Evolutionary conservation across 1,140 invertebrate genomes (phyloP).

Genomic region (Helicoverpa armigera): DNA sequence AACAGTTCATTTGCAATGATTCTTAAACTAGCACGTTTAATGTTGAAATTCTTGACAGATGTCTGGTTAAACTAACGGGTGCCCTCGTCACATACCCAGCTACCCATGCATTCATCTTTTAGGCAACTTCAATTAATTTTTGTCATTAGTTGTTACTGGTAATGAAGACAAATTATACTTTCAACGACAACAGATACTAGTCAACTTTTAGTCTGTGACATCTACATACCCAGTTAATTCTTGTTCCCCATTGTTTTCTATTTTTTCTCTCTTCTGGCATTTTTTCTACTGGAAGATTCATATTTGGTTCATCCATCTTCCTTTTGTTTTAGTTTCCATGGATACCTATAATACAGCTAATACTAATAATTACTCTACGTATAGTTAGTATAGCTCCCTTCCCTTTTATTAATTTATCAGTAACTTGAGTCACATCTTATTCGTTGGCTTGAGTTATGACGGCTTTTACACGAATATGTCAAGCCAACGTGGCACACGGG

Average conservation of each 20-base stretch:
- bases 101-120: neutral
- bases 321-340: no score
- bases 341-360: no score
- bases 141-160: neutral
- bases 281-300: neutral
- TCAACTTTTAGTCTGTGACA: no score
- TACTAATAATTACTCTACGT: no score
- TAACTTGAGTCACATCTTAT: neutral
- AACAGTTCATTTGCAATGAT: neutral
- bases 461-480: slow-evolving; percentile 18
- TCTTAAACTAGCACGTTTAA: neutral
- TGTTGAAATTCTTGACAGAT: slow-evolving; percentile 10
- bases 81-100: slow-evolving; percentile 5
- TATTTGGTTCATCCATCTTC: neutral
- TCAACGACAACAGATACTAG: neutral
- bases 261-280: neutral
- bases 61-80: slow-evolving; percentile 8
- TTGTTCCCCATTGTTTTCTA: neutral
- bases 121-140: slow-evolving; percentile 21
- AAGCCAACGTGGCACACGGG: neutral
- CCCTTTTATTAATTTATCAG: neutral
- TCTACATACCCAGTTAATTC: neutral
- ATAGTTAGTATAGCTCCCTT: no score
- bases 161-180: slow-evolving; percentile 30
- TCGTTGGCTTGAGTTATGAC: slow-evolving; percentile 26